Evolutionary conservation across 2,888 invertebrate genomes (phyloP).

Genomic region (Harpalus rufipes): DNA sequence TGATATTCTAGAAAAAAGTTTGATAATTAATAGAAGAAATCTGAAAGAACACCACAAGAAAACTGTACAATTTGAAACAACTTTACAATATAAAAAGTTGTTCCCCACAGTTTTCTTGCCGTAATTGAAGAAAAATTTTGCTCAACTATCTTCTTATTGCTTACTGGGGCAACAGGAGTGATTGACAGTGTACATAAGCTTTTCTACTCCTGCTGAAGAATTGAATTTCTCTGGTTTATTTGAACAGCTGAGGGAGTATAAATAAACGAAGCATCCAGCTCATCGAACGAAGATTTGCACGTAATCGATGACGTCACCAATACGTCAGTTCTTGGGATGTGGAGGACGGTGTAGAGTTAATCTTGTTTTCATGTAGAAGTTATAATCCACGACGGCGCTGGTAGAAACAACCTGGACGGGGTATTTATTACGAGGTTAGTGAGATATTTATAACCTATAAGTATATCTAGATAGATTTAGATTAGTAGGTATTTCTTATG

Average conservation of each 20-base stretch:
- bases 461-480: background rate
- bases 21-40: background rate
- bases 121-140: background rate
- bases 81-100: background rate
- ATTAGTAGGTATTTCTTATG: too few relatives aligned
- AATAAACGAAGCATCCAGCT: constrained; percentile 19
- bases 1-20: background rate
- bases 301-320: constrained; percentile 42
- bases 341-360: constrained; percentile 59
- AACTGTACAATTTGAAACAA: background rate
- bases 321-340: constrained; percentile 62
- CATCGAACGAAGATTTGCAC: constrained; percentile 33
- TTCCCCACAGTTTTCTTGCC: too few relatives aligned
- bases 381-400: constrained; percentile 4
- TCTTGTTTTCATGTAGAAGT: constrained; percentile 63
- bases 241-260: constrained; percentile 10
- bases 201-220: background rate
- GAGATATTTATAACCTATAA: constrained; percentile 19
- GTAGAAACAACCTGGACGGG: constrained; percentile 35
- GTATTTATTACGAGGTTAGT: constrained; percentile 54
- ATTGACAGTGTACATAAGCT: background rate
- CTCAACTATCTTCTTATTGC: background rate
- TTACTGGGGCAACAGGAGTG: background rate
- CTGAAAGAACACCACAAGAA: background rate
- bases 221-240: background rate